Base-by-base conservation (phyloP, 2,797 vertebrate genomes). In the Tolypeutes matacus region DNA sequence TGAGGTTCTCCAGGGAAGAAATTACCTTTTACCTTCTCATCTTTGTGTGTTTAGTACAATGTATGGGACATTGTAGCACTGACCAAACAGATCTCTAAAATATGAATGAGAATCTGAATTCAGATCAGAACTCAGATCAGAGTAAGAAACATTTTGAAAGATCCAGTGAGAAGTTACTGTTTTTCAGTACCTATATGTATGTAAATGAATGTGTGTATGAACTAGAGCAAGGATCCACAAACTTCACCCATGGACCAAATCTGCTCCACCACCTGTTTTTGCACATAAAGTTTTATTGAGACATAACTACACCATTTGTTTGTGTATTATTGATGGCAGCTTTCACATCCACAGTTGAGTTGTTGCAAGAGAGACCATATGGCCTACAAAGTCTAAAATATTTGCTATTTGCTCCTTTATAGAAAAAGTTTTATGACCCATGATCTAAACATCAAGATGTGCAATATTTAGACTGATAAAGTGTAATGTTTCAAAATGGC, bases 391-490 rank as follows among this genome's bases (percentile, higher is more conserved):
- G 81, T 42, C 7, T 14, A 87, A 29, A 51, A 56, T 73, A 77
- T 51, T 77, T 27, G 77, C 7, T 49, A 72, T 27, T 11, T 73
- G 11, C 25, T 20, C 2, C 36, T 92, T 87, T 72, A 81, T 25
- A 75, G 11, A 89, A 91, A 46, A 81, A 8, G 20, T 62, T 36
- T 78, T 34, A 29, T 36, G 29, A 67, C 5, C 31, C 23, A 69
- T 46, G 36, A 83, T 27, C 7, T 56, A 78, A 64, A 95, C 18
- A 42, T 86, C 49, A 81, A 82, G 21, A 51, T 49, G 15, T 6
- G 2, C 17, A 83, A 78, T 73, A 60, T 58, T 96, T 72, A 81
- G 11, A 87, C 49, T 91, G 58, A 72, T 73, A 51, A 75, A 39
- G 20, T 64, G 0, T 31, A 86, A 39, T 49, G 4, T 72, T 77